Base-by-base conservation (phyloP, 2,797 vertebrate species). In the Muscicapa comitata region DNA sequence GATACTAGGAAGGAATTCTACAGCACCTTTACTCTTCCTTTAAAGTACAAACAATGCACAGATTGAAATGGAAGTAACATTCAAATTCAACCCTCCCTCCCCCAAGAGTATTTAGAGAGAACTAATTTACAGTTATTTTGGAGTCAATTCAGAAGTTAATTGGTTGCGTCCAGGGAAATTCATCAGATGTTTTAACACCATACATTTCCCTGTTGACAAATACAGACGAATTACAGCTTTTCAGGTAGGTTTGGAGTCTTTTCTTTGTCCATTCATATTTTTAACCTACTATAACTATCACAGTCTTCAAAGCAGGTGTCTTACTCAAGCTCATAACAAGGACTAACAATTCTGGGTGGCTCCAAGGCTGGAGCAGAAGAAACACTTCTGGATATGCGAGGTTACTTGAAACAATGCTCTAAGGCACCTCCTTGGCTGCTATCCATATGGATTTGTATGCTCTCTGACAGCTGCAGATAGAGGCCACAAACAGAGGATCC, bases 41-140 rank as follows among this genome's bases (percentile, higher is more conserved):
- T 48, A 24, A 38, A 65, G 14, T 53, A 33, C 18, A 78, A 59
- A 35, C 33, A 68, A 12, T 53, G 59, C 35, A 79, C 18, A 53
- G 54, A 72, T 79, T 68, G 13, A 72, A 68, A 55, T 38, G 20
- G 75, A 84, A 72, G 13, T 53, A 40, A 38, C 15, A 18, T 26
- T 54, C 25, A 37, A 11, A 28, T 33, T 62, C 5, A 5, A 13
- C 11, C 6, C 10, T 6, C 2, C 2, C 6, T 17, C 7, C 10
- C 17, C 8, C 8, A 5, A 31, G 16, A 37, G 10, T 53, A n/a
- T 35, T 77, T 67, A 53, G 37, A 71, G 13, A 42, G 15, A 71
- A 31, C 6, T 55, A 58, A 66, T 17, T 15, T 78, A 31, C 9
- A 24, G 43, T 68, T 79, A 31, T 48, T 88, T 70, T 66, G 28